phyloP scores from a whole-genome alignment of 2,113 vertebrate genomes.

The Mystacornis crossleyi region DNA sequence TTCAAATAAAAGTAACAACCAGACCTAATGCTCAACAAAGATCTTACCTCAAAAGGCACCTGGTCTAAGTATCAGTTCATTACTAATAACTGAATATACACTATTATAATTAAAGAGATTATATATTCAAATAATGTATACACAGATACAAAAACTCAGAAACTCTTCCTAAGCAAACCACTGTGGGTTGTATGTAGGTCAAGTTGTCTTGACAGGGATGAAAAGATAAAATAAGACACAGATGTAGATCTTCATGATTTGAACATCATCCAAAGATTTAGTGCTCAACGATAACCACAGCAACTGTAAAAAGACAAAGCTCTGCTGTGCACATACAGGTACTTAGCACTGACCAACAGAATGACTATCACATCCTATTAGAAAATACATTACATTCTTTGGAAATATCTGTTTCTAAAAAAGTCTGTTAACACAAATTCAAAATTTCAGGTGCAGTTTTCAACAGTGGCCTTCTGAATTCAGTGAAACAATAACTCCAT shows the following conservation, averaged over 20 bases:
- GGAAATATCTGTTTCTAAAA: neutral
- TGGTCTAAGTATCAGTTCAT: neutral
- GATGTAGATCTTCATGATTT: neutral
- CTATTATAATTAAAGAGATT: neutral
- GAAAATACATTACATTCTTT: neutral
- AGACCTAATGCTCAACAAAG: neutral
- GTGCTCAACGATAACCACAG: neutral
- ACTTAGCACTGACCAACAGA: neutral
- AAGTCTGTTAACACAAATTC: neutral
- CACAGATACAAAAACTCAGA: neutral
- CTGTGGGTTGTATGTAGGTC: neutral
- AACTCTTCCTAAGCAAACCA: neutral
- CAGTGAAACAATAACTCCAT: neutral
- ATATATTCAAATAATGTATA: neutral
- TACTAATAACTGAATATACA: neutral
- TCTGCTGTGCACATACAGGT: neutral
- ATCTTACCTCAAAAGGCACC: neutral
- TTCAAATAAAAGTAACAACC: neutral
- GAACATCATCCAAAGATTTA: neutral
- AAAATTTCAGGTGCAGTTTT: neutral
- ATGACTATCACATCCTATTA: neutral
- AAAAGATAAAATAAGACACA: neutral
- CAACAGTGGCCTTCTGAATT: neutral
- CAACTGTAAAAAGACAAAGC: neutral
- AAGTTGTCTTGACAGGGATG: neutral